These are phyloP conservation scores for Magallana nippona DNA, from an alignment of 2,888 invertebrate species.

Conservation along the genomic window DNA sequence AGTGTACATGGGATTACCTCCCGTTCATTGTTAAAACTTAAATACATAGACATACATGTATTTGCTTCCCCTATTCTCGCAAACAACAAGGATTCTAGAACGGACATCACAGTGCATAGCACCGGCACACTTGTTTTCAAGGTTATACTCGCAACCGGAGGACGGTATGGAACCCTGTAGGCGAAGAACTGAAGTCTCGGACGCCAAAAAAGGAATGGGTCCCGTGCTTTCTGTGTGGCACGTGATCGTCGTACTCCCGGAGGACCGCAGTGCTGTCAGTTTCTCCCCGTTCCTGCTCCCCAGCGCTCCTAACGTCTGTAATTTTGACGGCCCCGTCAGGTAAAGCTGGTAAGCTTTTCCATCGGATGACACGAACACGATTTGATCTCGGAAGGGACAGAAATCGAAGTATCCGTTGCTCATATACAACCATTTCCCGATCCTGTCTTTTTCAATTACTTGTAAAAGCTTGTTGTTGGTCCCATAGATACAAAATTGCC, in stretches of 20 bases:
- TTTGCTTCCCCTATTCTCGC: not conserved
- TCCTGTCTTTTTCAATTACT: conserved; percentile 8
- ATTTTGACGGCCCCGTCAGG: not conserved
- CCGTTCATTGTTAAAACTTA: not conserved
- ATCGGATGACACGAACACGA: not conserved
- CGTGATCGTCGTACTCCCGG: conserved; percentile 1
- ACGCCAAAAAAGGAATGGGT: not conserved
- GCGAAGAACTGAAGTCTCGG: not conserved
- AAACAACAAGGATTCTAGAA: not conserved
- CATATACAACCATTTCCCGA: not conserved
- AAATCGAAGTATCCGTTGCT: not conserved
- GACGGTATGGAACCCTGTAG: not conserved
- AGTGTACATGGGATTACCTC: too few relatives aligned
- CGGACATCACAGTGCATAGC: not conserved
- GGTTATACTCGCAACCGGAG: not conserved
- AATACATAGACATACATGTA: not conserved
- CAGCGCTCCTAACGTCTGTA: not conserved
- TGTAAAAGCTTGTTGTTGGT: not conserved
- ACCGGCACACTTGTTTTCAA: not conserved
- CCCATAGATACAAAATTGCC: not conserved
- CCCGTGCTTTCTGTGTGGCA: not conserved
- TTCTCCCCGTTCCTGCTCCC: not conserved
- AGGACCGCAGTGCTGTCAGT: not conserved
- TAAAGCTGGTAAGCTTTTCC: not conserved
- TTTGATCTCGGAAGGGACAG: conserved; percentile 8